Evolutionary conservation across 2,113 vertebrate genomes (phyloP), one percentile per base, ranked within the genome.

Genomic region (Orycteropus afer): DNA sequence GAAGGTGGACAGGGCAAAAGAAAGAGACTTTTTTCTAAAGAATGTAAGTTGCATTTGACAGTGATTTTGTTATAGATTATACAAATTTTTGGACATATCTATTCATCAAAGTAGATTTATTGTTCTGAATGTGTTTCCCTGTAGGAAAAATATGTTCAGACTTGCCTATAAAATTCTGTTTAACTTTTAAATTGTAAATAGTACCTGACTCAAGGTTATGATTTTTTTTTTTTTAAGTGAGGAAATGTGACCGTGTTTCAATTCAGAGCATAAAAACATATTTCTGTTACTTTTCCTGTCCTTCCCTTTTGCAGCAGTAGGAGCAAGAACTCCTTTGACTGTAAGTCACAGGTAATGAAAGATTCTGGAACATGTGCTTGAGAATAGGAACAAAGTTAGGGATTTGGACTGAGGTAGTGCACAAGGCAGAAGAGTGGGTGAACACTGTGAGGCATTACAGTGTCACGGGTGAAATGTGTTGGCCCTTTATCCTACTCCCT

Each of bases 21-120:
- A 93, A 99, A 99, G 95, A 96, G 99, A 94, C 99, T 99, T 27
- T 99, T 99, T 98, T 99, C 99, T 73, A 99, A 99, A 98, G 99
- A 99, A 97, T 98, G 99, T 99, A 98, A 98, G 99, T 97, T 82
- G 55, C 87, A 27, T 89, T 95, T 93, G 57, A 76, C 45, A 89
- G 0, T 87, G 34, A 71, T 91, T 91, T 85, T 57, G n/a, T 87
- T 77, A 32, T 18, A 67, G 45, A 81, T 59, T 17, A 34, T 57
- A 34, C 76, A 74, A 84, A 11, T 29, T 76, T 91, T 80, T 65
- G 69, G 65, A 57, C 32, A 13, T 27, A 37, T 51, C 29, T 3
- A 37, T 95, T 74, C 22, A 13, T 94, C 22, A 71, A 53, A 77
- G 81, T 61, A 49, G 47, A 51, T 73, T 42, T 89, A 59, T 89